Percentiles rank a stretch among this genome's conserved stretches.
Evolutionary conservation across 2,888 invertebrate genomes (phyloP).

Genomic region (Heliconius sara): DNA sequence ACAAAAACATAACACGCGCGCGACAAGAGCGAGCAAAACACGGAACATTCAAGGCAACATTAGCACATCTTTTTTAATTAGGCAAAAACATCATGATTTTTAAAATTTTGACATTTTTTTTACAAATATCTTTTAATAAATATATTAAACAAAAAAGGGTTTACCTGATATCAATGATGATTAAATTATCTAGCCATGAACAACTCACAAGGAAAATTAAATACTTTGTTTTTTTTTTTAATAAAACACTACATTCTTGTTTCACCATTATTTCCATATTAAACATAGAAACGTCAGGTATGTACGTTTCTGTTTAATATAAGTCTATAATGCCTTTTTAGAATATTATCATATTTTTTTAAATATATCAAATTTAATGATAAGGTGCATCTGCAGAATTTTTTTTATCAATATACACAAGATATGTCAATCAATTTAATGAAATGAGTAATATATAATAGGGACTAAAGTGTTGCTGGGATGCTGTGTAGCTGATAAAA

Average conservation of each 20-base stretch:
- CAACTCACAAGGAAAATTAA: too few relatives aligned
- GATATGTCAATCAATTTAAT: background rate
- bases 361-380: too few relatives aligned
- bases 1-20: background rate
- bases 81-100: too few relatives aligned
- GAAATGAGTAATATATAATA: background rate
- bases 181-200: too few relatives aligned
- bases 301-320: background rate
- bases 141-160: too few relatives aligned
- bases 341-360: too few relatives aligned
- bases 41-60: too few relatives aligned
- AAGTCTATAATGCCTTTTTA: background rate
- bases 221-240: background rate
- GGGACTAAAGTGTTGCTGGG: constrained; percentile 17
- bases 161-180: too few relatives aligned
- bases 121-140: background rate
- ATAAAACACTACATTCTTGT: background rate
- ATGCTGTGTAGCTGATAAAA: constrained; percentile 39
- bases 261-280: background rate
- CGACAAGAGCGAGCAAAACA: background rate
- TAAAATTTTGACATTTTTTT: background rate
- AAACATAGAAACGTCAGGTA: background rate
- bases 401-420: background rate
- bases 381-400: too few relatives aligned
- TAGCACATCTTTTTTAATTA: too few relatives aligned